Conservation (phyloP, 2,113 vertebrate species). For the Psittacus erithacus region DNA sequence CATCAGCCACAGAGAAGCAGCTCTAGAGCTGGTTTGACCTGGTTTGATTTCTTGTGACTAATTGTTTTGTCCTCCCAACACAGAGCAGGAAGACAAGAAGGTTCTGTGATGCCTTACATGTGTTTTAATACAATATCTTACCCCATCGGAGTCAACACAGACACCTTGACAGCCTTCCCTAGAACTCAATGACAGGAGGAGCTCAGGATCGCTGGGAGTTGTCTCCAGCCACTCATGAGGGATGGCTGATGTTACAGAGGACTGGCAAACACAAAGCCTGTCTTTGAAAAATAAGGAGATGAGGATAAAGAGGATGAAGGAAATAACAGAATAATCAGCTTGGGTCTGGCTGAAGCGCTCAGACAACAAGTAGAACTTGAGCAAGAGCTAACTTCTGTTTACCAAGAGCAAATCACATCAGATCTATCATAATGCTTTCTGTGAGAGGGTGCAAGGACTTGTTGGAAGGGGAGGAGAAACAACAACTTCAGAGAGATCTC, state of each 20-base stretch:
- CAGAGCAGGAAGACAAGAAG: not conserved
- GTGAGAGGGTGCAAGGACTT: not conserved
- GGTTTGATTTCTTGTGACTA: not conserved
- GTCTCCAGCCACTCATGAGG: not conserved
- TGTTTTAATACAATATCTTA: not conserved
- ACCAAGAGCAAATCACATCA: not conserved
- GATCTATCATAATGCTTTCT: not conserved
- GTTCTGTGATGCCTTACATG: not conserved
- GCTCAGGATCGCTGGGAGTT: not conserved
- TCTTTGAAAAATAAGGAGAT: not conserved
- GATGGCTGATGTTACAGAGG: not conserved
- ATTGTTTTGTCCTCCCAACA: slow-evolving; percentile 15
- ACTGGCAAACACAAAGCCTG: not conserved
- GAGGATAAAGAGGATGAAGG: not conserved
- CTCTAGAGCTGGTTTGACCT: not conserved
- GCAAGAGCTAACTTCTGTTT: not conserved
- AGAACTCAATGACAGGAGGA: not conserved
- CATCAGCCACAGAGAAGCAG: not conserved
- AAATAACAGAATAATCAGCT: not conserved
- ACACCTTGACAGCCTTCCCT: not conserved
- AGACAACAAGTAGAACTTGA: not conserved
- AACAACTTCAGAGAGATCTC: not conserved
- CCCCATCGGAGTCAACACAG: rapidly evolving
- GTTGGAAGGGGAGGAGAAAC: not conserved
- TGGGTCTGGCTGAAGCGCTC: not conserved